Evolutionary conservation across 2,113 vertebrate genomes (phyloP), one percentile per base, ranked within the genome.

Genomic region (Copsychus sechellarum): DNA sequence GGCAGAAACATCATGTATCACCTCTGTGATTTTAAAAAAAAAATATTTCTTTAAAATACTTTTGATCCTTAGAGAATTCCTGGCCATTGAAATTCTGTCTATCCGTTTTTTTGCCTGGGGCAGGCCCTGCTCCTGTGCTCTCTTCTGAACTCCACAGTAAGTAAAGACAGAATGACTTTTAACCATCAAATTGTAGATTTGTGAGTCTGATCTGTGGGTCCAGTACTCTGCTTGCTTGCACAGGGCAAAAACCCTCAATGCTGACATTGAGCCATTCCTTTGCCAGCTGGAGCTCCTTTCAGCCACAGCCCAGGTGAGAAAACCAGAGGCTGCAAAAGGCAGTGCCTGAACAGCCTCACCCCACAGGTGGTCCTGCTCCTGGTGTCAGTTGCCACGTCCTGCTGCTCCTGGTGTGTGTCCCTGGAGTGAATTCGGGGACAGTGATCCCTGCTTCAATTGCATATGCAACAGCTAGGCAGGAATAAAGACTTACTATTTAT

Each of bases 361-460:
- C 53, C 33, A 26, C 1, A 1, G 2, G 10, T 6, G 21, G 3
- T 47, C 43, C 40, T 38, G 21, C 4, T 47, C 40, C 40, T 58
- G 38, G 36, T 2, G 5, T 4, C 5, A 5, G 47, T 10, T 36
- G 47, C 15, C 61, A 8, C 36, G 28, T 34, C 31, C 3, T 0
- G 0, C 40, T 38, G 21, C 4, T 47, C 40, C 40, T 58, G 38
- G 36, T 2, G 5, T 4, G 14, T 2, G 5, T 18, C 14, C 34
- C 57, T 40, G 17, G 11, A 23, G 22, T 3, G 20, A 54, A 74
- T 38, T 29, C 47, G 65, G 48, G 24, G 8, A 8, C 10, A 5
- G 14, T 17, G 15, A 58, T 28, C 23, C 45, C 61, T 3, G 7
- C 24, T 61, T 24, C 33, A 45, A 8, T 0, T 7, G 26, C 34